Evolutionary conservation across 1,140 invertebrate genomes (phyloP).

Genomic region (Heliconius eleuchia): DNA sequence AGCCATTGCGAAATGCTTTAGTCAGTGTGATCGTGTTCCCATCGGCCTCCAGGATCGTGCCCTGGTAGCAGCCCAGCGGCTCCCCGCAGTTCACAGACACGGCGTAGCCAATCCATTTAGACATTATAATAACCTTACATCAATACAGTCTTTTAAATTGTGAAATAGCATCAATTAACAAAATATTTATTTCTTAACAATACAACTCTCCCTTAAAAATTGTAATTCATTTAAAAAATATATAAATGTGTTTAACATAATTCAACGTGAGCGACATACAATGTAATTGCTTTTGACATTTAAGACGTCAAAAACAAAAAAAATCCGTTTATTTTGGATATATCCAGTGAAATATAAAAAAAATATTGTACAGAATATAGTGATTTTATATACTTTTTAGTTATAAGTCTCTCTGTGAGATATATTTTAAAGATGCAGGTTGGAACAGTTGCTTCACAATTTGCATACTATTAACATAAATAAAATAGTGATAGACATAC

Average conservation of each 20-base stretch:
- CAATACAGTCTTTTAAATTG: neutral
- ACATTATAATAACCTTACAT: conserved; percentile 59
- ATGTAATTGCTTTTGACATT: neutral
- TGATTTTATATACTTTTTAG: too few relatives aligned
- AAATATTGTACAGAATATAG: too few relatives aligned
- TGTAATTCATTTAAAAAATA: neutral
- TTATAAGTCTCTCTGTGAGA: too few relatives aligned
- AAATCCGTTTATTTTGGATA: neutral
- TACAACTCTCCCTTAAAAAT: conserved; percentile 6
- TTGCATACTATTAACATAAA: too few relatives aligned
- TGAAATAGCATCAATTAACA: neutral
- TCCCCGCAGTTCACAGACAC: conserved; percentile 90
- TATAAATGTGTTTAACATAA: conserved; percentile 8
- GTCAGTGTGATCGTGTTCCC: conserved; percentile 87
- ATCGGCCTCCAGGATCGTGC: conserved; percentile 89
- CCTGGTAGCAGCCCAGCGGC: conserved; percentile 87
- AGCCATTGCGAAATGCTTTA: conserved; percentile 91
- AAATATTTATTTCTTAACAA: conserved; percentile 2
- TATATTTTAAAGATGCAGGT: too few relatives aligned
- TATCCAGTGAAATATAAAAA: neutral
- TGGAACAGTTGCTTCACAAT: too few relatives aligned
- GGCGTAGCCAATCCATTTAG: conserved; percentile 87
- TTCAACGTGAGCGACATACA: neutral
- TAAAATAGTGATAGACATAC: too few relatives aligned
- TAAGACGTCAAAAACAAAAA: neutral